phyloP scores from a whole-genome alignment of 2,113 vertebrate species.

The Lophius piscatorius region DNA sequence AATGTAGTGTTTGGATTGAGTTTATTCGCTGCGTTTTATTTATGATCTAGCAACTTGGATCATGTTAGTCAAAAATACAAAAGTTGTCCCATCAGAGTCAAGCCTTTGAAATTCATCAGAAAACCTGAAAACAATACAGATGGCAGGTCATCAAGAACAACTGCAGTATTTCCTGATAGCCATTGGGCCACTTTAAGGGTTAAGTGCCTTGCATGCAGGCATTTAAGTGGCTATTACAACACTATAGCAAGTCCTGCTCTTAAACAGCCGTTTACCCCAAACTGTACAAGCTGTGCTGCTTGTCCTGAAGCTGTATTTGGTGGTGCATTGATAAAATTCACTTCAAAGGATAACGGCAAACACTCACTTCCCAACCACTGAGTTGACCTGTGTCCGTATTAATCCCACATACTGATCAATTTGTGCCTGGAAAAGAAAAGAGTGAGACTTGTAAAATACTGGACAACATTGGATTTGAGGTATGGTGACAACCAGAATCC shows the following conservation, averaged over 20 bases:
- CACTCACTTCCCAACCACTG: constrained; percentile 96
- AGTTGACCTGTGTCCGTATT: constrained; percentile 95
- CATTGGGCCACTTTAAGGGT: not conserved
- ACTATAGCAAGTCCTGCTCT: not conserved
- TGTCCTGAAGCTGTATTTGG: too few species aligned
- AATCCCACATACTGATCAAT: constrained; percentile 97
- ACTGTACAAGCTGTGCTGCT: not conserved
- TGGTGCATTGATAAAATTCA: too few species aligned
- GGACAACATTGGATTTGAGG: not conserved
- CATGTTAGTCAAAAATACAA: too few species aligned
- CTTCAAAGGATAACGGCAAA: constrained; percentile 4
- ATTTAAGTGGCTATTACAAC: not conserved
- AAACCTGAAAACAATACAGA: too few species aligned
- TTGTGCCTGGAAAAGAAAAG: constrained; percentile 85
- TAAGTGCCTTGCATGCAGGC: constrained; percentile 3
- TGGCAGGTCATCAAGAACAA: too few species aligned
- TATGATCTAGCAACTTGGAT: too few species aligned
- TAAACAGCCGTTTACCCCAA: not conserved
- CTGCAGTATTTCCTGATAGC: not conserved
- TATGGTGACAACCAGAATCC: constrained; percentile 19
- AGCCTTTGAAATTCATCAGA: too few species aligned
- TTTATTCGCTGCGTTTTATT: too few species aligned
- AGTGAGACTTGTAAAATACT: not conserved
- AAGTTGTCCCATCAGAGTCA: too few species aligned
- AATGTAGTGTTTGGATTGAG: too few species aligned